phyloP scores from a whole-genome alignment of 2,797 vertebrate genomes.

The Denticeps clupeoides region DNA sequence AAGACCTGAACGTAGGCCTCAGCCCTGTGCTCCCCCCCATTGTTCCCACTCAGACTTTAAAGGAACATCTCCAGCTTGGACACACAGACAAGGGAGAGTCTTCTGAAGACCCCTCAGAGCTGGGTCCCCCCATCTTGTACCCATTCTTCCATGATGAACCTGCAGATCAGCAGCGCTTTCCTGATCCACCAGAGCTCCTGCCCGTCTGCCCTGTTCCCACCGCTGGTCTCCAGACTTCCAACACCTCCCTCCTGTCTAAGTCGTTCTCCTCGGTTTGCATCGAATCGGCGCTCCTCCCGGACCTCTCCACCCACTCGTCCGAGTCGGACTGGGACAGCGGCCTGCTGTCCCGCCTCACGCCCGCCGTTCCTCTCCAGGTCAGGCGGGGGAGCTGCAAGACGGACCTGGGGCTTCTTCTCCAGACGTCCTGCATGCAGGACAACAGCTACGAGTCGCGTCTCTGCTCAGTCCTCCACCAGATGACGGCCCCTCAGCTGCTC shows the following conservation, averaged over 20 bases:
- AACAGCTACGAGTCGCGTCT: conserved; percentile 48
- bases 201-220: conserved; percentile 11
- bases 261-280: conserved; percentile 41
- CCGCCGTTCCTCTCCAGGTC: background rate
- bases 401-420: conserved; percentile 49
- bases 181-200: conserved; percentile 11
- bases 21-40: too few relatives aligned
- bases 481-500: conserved; percentile 3
- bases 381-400: conserved; percentile 10
- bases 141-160: conserved; percentile 19
- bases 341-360: conserved; percentile 40
- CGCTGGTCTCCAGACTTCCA: background rate
- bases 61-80: too few relatives aligned
- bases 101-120: too few relatives aligned
- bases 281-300: conserved; percentile 35
- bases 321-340: conserved; percentile 53
- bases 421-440: conserved; percentile 45
- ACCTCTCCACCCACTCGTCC: conserved; percentile 40
- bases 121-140: conserved; percentile 17
- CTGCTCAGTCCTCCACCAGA: conserved; percentile 43
- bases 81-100: too few relatives aligned
- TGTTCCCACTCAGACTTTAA: too few relatives aligned
- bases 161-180: conserved; percentile 2
- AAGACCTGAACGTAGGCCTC: too few relatives aligned
- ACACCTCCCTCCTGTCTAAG: conserved; percentile 25